Evolutionary conservation across 2,113 vertebrate genomes (phyloP).

Genomic region (Micromys minutus): DNA sequence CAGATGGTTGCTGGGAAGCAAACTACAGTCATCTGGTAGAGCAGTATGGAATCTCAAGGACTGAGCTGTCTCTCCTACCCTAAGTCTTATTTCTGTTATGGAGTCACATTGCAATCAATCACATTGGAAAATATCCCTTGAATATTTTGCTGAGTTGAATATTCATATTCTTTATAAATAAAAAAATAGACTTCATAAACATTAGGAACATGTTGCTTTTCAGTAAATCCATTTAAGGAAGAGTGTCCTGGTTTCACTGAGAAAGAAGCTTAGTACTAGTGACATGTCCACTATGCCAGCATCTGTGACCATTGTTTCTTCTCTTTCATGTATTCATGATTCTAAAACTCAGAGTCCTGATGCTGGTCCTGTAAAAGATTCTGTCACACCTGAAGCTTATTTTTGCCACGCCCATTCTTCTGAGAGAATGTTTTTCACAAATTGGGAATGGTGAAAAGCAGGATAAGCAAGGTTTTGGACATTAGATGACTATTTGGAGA

Average conservation of each 20-base stretch:
- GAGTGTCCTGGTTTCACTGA: neutral
- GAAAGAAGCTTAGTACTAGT: neutral
- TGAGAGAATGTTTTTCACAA: neutral
- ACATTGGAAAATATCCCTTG: neutral
- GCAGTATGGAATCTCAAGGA: neutral
- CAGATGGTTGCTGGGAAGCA: neutral
- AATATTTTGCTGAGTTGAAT: neutral
- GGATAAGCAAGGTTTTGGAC: neutral
- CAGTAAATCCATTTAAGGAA: neutral
- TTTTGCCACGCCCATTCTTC: neutral
- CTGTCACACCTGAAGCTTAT: neutral
- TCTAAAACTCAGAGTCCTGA: neutral
- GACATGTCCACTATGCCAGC: neutral
- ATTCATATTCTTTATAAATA: neutral
- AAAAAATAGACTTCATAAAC: neutral
- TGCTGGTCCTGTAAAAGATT: neutral
- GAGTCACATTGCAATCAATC: slow-evolving; percentile 13
- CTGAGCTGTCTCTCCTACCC: neutral
- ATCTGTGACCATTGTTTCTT: neutral
- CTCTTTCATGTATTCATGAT: too few relatives aligned
- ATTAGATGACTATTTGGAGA: slow-evolving; percentile 40
- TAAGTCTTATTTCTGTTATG: slow-evolving; percentile 10
- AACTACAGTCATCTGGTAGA: neutral
- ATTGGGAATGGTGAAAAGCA: neutral
- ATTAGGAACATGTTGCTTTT: neutral